Base-by-base conservation (phyloP, 2,113 vertebrate species). In the Centropus unirufus region DNA sequence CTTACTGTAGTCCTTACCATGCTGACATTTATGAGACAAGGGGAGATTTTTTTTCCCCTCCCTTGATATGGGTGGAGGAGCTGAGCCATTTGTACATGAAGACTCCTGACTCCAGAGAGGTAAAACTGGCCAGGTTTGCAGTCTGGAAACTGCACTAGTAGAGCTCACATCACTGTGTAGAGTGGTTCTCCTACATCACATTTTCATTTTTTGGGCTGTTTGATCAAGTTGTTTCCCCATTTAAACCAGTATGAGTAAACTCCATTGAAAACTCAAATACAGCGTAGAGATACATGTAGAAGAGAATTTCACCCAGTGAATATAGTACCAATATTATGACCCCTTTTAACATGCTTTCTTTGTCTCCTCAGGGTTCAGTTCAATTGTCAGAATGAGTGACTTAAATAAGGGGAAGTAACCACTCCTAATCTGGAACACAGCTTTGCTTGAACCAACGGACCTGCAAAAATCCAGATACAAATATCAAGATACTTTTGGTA, bases 61-160 rank as follows among this genome's bases (percentile, higher is more conserved):
- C 1, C 2, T n/a, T 18, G 4, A 1, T 15, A 23, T 5, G 8
- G 30, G 6, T 29, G 44, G 32, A 59, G 14, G 7, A 77, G 13
- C 30, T 64, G 26, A 82, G 23, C 1, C 86, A 7, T 87, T 76
- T 49, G 29, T 2, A 1, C 8, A 72, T n/a, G 21, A 89, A 24
- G 29, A 62, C 11, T 39, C 4, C 1, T 27, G 42, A 63, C 11
- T 46, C 57, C n/a, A 58, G n/a, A 55, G 22, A 85, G 9, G 46
- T 5, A 72, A 85, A 76, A 79, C 6, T 52, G 21, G 8, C 9
- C 10, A n/a, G 11, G 23, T 21, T 76, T 14, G 13, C 58, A 73
- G 7, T 10, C 13, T 39, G 18, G 54, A 9, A 8, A n/a, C 39
- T 62, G n/a, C 23, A 47, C 12, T 19, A 76, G 49, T 3, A 46